Evolutionary conservation across 2,888 invertebrate species (phyloP), one percentile per base, ranked within the genome.

Genomic region (Rhamphomyia laevipes): DNA sequence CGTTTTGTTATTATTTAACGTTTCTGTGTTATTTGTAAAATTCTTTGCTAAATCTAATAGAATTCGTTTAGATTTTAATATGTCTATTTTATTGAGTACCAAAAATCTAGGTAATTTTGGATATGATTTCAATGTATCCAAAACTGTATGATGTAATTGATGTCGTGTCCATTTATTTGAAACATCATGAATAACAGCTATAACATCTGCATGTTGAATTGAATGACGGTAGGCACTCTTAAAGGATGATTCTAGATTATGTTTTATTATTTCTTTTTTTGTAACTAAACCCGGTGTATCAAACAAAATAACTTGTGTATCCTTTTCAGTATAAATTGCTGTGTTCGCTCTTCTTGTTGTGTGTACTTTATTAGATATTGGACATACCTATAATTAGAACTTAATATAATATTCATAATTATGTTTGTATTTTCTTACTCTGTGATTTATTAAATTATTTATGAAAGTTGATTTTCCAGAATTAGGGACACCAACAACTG

Each of bases 381-480:
- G 84, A 67, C 92, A 92, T 47, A 95, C 80, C 90, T 94, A 63
- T 46, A 71, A 51, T 17, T 17, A 21, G 43, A 51, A 42, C 11
- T 43, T 21, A 31, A n/a, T n/a, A 5, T n/a, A 35, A 35, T n/a
- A n/a, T n/a, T n/a, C n/a, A n/a, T n/a, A n/a, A n/a, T n/a, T n/a
- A n/a, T n/a, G n/a, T 35, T 13, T 13, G 7, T 35, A 35, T n/a
- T 35, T 35, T 5, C 67, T 65, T 70, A 90, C 90, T 68, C 82
- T 81, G 66, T 86, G 77, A 54, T 85, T 81, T 47, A 89, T 77
- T 21, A 97, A 74, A 60, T 79, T 78, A 70, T 97, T 97, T 30
- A 94, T 86, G 30, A 97, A 75, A 0, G 95, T 94, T 64, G 96
- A 96, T 70, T 97, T 97, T 27, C 97, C 97, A 45, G 84, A 85